Evolutionary conservation across 2,797 vertebrate genomes (phyloP), one percentile per base, ranked within the genome.

Genomic region (Oreochromis grahami): DNA sequence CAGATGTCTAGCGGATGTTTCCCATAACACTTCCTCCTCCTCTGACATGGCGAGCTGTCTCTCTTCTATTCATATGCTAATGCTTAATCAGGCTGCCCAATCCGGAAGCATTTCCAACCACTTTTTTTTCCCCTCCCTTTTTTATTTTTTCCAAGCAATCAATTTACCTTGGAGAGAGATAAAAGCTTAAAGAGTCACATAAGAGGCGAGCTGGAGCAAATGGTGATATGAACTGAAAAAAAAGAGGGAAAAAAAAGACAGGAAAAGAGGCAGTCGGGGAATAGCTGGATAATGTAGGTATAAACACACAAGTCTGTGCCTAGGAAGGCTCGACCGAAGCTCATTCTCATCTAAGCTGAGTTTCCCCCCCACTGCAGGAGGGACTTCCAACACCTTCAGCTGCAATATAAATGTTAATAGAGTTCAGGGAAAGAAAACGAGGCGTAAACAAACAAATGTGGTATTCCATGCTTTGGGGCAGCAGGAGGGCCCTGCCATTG

Each of bases 351-450:
- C 93, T 93, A 82, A 93, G 90, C 92, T 85, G 87, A 94, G 90
- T 89, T 80, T 78, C 92, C 88, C 88, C 84, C 85, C 94, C 91
- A 91, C 94, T 95, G 95, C 91, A 94, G 93, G 93, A 94, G 95
- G 94, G 93, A 95, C 95, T 95, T 95, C 94, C 94, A 93, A 94
- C 95, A 96, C 96, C 95, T 96, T 96, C 94, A 94, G 94, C 94
- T 95, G 94, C 95, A 96, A 97, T 97, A 97, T 96, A 96, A 97
- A 97, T 97, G 96, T 96, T 97, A 97, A 97, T 96, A 95, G 96
- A 95, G 96, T 96, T 96, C 96, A 96, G 95, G 92, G 91, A 90
- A 95, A 93, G 95, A 95, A 96, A 96, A 96, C 89, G 89, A 95
- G 93, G 92, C 94, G 93, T 95, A 96, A 96, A 96, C 95, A 96